Base-by-base conservation (phyloP, 2,113 vertebrate genomes). In the Anhinga rufa region DNA sequence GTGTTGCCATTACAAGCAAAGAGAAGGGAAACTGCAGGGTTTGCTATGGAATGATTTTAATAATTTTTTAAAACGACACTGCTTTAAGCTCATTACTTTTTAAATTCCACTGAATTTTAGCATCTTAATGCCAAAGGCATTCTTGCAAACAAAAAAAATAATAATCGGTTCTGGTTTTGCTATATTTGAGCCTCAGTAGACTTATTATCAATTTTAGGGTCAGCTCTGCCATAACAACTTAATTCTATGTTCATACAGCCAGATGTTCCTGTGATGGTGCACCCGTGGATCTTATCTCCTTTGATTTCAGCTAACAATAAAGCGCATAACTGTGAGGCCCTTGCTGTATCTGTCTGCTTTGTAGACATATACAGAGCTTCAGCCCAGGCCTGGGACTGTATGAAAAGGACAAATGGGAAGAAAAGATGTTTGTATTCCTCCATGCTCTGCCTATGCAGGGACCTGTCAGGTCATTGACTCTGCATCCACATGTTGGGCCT, bases 391-490 rank as follows among this genome's bases (percentile, higher is more conserved):
- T 86, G 49, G 25, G 42, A 46, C 44, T 82, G 25, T 42, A 57
- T 12, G 19, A 57, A 69, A 49, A 77, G 16, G 31, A 28, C 17
- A 70, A 48, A 86, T 31, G 9, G 6, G 40, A 78, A 66, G 29
- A 82, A 79, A 84, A 74, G 1, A 51, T 22, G 4, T 62, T 84
- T 52, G 21, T 1, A 8, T 34, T 92, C 32, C 21, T 71, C n/a
- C 1, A 1, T n/a, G 9, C 9, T 72, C 31, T 66, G 40, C n/a
- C 24, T 31, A 1, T n/a, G 13, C 49, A 79, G 13, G 3, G 7
- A 46, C 20, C 22, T 42, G 2, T 17, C 48, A 38, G 8, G 13
- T 61, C 62, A 20, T n/a, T 3, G 0, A 36, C 38, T 70, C 38
- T 65, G 4, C 19, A 70, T 31, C 15, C 60, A 12, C 12, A 48